Conservation (phyloP, 2,888 invertebrate genomes). For the Synanthedon vespiformis region DNA sequence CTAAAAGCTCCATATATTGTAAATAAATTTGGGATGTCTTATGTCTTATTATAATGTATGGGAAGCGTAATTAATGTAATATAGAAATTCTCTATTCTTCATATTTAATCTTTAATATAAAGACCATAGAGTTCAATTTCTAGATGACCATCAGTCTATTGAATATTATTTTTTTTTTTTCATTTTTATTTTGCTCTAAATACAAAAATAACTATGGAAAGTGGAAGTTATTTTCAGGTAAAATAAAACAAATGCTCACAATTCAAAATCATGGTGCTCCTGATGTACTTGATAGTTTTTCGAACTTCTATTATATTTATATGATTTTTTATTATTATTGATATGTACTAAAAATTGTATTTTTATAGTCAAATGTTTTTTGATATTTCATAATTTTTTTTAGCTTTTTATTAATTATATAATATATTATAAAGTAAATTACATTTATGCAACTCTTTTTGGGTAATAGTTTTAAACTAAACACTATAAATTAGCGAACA, state of each 20-base stretch:
- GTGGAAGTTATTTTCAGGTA: no score
- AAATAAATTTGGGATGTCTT: not conserved
- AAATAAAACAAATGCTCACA: not conserved
- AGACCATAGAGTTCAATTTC: conserved; percentile 29
- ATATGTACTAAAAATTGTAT: not conserved
- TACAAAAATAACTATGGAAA: no score
- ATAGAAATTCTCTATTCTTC: conserved; percentile 41
- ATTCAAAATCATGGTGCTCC: not conserved
- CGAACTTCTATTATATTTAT: not conserved
- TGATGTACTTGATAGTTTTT: not conserved
- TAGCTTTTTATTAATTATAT: no score
- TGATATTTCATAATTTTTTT: no score
- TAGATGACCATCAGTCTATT: no score
- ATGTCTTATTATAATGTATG: not conserved
- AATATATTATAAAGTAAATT: no score
- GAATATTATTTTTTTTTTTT: no score
- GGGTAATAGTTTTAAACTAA: no score
- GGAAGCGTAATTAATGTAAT: conserved; percentile 3
- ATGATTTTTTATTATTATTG: not conserved
- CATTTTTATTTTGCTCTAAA: no score
- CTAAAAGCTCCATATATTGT: conserved; percentile 13
- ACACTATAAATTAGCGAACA: no score
- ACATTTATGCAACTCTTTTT: no score
- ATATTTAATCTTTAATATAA: conserved; percentile 47
- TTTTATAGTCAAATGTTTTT: not conserved